Percentiles rank a stretch among this genome's conserved stretches.
Evolutionary conservation across 2,113 vertebrate genomes (phyloP).

Genomic region (Ageneiosus marmoratus): DNA sequence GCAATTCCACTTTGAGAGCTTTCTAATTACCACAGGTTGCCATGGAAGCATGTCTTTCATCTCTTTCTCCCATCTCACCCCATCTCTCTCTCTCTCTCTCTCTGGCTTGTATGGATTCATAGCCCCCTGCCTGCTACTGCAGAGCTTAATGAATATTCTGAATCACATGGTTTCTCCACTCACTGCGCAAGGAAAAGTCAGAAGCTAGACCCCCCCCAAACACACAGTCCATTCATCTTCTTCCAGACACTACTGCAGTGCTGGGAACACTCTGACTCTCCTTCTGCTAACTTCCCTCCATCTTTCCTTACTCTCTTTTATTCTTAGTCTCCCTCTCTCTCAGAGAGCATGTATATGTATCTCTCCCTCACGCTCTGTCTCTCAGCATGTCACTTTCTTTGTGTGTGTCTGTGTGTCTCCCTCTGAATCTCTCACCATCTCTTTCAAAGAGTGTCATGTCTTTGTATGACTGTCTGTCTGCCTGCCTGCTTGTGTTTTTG

Average conservation of each 20-base stretch:
- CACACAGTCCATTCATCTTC: conserved; percentile 59
- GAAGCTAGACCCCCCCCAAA: conserved; percentile 41
- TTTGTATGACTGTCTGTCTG: no score
- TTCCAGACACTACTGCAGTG: conserved; percentile 38
- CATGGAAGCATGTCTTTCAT: conserved; percentile 29
- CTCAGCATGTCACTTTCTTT: not conserved
- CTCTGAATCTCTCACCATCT: not conserved
- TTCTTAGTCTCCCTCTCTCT: not conserved
- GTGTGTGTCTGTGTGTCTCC: not conserved
- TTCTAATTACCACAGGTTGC: conserved; percentile 41
- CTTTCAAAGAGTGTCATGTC: no score
- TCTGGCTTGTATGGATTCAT: no score
- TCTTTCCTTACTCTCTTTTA: not conserved
- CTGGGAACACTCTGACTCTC: conserved; percentile 11
- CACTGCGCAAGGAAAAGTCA: conserved; percentile 45
- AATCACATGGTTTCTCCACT: conserved; percentile 32
- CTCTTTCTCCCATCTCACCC: not conserved
- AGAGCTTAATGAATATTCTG: conserved; percentile 43
- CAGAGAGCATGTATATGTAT: not conserved
- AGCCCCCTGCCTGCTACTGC: conserved; percentile 40
- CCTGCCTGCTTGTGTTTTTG: no score
- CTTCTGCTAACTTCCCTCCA: not conserved
- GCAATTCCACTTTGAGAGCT: conserved; percentile 18
- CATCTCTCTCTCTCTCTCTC: not conserved
- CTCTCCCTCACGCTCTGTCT: not conserved